Percentiles rank a stretch among this genome's conserved stretches.
phyloP scores from a whole-genome alignment of 92 coral and sea anemone species.

The Palythoa grandiflora region DNA sequence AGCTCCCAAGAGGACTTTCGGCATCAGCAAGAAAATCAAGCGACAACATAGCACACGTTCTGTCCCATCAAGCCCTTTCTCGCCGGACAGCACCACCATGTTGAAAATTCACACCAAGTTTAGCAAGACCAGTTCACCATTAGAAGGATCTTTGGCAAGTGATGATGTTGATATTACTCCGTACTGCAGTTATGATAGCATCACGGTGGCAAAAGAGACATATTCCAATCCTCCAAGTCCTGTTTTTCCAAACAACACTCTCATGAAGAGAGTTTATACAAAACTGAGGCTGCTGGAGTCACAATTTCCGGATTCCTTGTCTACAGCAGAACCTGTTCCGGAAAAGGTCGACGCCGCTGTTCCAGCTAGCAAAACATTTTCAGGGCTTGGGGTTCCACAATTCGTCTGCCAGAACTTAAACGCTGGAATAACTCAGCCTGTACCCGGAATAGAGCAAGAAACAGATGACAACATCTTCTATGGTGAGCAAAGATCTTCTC shows the following conservation, averaged over 20 bases:
- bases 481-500: too few species aligned
- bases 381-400: not conserved
- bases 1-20: too few species aligned
- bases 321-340: not conserved
- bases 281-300: not conserved
- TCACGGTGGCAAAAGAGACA: not conserved
- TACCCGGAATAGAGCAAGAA: not conserved
- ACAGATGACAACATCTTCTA: not conserved
- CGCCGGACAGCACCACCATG: not conserved
- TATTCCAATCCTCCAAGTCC: not conserved
- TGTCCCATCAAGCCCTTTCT: not conserved
- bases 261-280: not conserved
- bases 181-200: not conserved
- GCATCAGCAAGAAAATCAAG: not conserved
- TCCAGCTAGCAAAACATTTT: not conserved
- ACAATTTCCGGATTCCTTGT: not conserved
- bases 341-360: not conserved
- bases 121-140: not conserved
- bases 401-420: not conserved
- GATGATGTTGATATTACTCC: not conserved
- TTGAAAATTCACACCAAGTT: not conserved
- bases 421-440: not conserved
- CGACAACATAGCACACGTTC: not conserved
- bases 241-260: not conserved
- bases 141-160: not conserved